phyloP scores from a whole-genome alignment of 37 sponge, comb jelly and placozoan species.

The Hexactinellida sp. region DNA sequence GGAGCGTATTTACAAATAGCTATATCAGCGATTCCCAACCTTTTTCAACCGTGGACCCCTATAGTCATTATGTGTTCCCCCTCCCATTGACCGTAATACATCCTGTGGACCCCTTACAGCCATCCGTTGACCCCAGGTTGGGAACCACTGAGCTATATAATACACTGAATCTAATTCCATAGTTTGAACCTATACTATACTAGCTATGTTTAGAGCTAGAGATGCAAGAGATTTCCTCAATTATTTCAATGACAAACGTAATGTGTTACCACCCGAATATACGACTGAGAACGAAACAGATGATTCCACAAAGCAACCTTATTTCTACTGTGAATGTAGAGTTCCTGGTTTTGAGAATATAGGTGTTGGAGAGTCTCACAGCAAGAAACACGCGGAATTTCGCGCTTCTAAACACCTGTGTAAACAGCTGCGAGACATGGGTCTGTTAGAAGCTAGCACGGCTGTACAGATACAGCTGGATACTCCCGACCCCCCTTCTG shows the following conservation, averaged over 20 bases:
- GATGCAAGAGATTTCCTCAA: not conserved
- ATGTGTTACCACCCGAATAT: not conserved
- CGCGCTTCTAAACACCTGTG: not conserved
- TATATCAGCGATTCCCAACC: too few species aligned
- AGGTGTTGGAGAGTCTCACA: not conserved
- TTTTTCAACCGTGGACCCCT: too few species aligned
- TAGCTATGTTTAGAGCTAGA: too few species aligned
- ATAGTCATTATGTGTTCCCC: too few species aligned
- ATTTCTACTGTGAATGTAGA: not conserved
- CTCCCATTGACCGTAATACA: too few species aligned
- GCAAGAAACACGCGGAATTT: not conserved
- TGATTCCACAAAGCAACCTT: not conserved
- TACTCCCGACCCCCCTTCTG: not conserved
- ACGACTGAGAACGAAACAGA: not conserved
- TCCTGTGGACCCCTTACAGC: too few species aligned
- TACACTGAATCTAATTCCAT: too few species aligned
- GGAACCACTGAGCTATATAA: too few species aligned
- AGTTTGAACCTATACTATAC: too few species aligned
- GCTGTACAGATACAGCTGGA: not conserved
- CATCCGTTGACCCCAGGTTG: too few species aligned
- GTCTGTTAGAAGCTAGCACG: not conserved
- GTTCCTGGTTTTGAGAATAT: not conserved
- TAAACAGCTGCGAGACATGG: not conserved
- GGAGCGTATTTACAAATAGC: too few species aligned
- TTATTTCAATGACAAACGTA: not conserved